Evolutionary conservation across 2,888 invertebrate species (phyloP).

Genomic region (Aleiodes testaceus): DNA sequence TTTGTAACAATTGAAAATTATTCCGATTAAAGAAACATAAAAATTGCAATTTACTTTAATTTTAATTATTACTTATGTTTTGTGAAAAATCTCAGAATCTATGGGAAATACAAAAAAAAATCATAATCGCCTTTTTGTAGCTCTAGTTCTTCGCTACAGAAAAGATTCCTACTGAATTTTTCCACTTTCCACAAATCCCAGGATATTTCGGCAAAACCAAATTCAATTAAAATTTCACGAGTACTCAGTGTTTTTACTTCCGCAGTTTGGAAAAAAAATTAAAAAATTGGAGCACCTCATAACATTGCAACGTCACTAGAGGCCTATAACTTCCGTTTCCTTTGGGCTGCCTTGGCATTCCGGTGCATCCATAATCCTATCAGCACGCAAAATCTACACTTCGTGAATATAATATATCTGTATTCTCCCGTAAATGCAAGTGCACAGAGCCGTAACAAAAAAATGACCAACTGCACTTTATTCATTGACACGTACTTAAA

Average conservation of each 20-base stretch:
- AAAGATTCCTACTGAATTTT: not conserved
- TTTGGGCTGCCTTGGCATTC: constrained; percentile 54
- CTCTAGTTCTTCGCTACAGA: not conserved
- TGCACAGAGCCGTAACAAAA: constrained; percentile 44
- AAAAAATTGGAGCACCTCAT: constrained; percentile 39
- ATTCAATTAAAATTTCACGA: too few relatives aligned
- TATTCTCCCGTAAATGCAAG: constrained; percentile 28
- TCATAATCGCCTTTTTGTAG: not conserved
- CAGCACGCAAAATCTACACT: constrained; percentile 46
- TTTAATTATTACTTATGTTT: too few relatives aligned
- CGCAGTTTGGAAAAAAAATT: constrained; percentile 29
- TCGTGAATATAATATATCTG: constrained; percentile 51
- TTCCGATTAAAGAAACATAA: not conserved
- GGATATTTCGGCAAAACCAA: too few relatives aligned
- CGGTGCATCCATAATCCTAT: constrained; percentile 54
- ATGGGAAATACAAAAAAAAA: too few relatives aligned
- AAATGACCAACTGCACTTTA: constrained; percentile 34
- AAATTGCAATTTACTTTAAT: too few relatives aligned
- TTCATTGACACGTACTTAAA: constrained; percentile 20
- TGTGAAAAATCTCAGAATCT: too few relatives aligned
- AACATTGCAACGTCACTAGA: constrained; percentile 46
- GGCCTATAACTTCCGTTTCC: constrained; percentile 54
- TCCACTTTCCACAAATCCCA: not conserved
- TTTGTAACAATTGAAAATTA: constrained; percentile 4
- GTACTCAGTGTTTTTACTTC: not conserved